Conservation (phyloP, 2,113 vertebrate genomes). For the Clarias macrocephalus region DNA sequence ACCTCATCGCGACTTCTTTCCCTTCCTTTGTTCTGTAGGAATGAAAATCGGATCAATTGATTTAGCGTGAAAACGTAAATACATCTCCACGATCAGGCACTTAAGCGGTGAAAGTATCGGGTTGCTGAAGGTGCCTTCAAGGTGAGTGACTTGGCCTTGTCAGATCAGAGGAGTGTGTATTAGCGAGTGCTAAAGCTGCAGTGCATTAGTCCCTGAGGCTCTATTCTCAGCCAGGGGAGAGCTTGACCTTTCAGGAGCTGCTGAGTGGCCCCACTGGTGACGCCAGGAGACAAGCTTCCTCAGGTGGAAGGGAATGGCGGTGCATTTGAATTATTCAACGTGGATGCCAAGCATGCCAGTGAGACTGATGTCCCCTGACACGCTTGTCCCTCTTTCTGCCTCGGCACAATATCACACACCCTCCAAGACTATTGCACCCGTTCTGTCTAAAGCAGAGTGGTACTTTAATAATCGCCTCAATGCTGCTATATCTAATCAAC, state of each 20-base stretch:
- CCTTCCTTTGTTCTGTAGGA: conserved; percentile 64
- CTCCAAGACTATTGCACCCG: conserved; percentile 54
- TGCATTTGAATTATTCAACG: conserved; percentile 79
- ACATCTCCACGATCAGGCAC: conserved; percentile 60
- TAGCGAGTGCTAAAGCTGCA: conserved; percentile 65
- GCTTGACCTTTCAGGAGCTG: conserved; percentile 76
- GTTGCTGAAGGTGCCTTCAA: conserved; percentile 65
- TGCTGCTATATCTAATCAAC: neutral
- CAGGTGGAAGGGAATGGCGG: conserved; percentile 80
- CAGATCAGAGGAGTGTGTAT: conserved; percentile 64
- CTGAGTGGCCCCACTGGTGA: conserved; percentile 79
- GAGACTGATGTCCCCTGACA: conserved; percentile 67
- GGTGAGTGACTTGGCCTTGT: conserved; percentile 68
- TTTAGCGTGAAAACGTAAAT: conserved; percentile 48
- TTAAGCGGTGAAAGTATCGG: conserved; percentile 54
- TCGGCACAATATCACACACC: conserved; percentile 37
- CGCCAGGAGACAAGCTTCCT: conserved; percentile 80
- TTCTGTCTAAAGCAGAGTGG: conserved; percentile 51
- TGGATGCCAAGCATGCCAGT: conserved; percentile 50
- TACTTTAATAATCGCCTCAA: conserved; percentile 16
- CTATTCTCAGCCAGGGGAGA: conserved; percentile 56
- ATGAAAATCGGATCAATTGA: conserved; percentile 57
- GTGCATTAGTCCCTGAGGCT: conserved; percentile 61
- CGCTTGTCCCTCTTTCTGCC: conserved; percentile 31
- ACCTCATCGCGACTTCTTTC: conserved; percentile 52